phyloP scores from a whole-genome alignment of 2,888 invertebrate genomes.

The Cancer borealis region DNA sequence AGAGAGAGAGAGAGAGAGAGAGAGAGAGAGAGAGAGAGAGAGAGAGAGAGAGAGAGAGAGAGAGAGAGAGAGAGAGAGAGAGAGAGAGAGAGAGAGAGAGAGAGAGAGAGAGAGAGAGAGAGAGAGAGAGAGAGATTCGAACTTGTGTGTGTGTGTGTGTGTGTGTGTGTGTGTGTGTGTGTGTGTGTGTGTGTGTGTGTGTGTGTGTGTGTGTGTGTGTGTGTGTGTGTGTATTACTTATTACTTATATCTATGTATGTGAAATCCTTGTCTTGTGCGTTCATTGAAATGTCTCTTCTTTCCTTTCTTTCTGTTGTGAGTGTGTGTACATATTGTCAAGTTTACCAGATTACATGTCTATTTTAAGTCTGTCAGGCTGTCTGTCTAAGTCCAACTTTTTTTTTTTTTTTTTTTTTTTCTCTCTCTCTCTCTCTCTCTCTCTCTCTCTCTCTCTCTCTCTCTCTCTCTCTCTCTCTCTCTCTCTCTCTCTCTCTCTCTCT shows the following conservation, averaged over 20 bases:
- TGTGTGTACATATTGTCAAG: no score
- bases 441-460: constrained; percentile 42
- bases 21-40: not conserved
- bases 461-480: constrained; percentile 50
- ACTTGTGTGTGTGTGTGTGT: not conserved
- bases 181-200: no score
- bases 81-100: not conserved
- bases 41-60: not conserved
- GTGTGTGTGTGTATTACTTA: no score
- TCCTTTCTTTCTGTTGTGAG: no score
- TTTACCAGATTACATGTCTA: no score
- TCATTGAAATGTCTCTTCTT: no score
- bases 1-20: not conserved
- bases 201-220: no score
- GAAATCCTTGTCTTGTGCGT: no score
- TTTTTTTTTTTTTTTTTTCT: not conserved
- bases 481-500: constrained; percentile 1
- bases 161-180: no score
- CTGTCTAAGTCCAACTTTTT: no score
- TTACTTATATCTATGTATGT: no score
- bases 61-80: not conserved
- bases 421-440: constrained; percentile 41
- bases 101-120: not conserved
- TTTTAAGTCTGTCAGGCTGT: no score
- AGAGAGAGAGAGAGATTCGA: not conserved